Conservation (phyloP, 37 sponge, comb jelly and placozoan species). For the Cliona cf. orientalis region DNA sequence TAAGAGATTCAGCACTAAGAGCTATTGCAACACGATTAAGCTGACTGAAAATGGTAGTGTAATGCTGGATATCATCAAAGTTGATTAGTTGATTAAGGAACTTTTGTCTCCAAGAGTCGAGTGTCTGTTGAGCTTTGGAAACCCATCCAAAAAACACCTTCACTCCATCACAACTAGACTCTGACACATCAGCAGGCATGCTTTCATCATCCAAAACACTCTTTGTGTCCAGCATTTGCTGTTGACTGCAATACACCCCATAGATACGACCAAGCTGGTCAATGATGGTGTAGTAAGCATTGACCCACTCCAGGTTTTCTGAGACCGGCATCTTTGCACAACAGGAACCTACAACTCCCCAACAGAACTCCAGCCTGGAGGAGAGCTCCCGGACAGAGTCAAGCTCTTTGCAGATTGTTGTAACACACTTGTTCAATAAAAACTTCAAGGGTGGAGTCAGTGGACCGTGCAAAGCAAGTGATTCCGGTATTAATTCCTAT, state of each 20-base stretch:
- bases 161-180: constrained; percentile 14
- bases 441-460: constrained; percentile 20
- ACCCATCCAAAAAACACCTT: constrained; percentile 53
- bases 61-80: constrained; percentile 42
- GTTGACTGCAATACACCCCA: constrained; percentile 11
- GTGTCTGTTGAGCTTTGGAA: constrained; percentile 25
- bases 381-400: constrained; percentile 24
- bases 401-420: constrained; percentile 18
- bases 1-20: constrained; percentile 3
- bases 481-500: constrained; percentile 59
- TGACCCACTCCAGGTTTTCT: constrained; percentile 35
- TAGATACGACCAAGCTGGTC: constrained; percentile 48
- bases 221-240: background rate
- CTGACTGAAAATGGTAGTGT: constrained; percentile 11
- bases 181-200: constrained; percentile 30
- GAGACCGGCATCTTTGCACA: constrained; percentile 41
- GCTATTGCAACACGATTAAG: constrained; percentile 35
- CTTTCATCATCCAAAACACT: background rate
- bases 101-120: constrained; percentile 41
- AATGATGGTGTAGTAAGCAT: constrained; percentile 26
- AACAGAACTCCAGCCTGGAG: constrained; percentile 44
- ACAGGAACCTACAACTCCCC: constrained; percentile 49
- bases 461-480: constrained; percentile 16
- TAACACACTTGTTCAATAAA: constrained; percentile 40
- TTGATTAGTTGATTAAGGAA: constrained; percentile 13